Percentiles rank a stretch among this genome's conserved stretches.
Evolutionary conservation across 2,113 vertebrate species (phyloP).

Genomic region (Brevimyrus niger): DNA sequence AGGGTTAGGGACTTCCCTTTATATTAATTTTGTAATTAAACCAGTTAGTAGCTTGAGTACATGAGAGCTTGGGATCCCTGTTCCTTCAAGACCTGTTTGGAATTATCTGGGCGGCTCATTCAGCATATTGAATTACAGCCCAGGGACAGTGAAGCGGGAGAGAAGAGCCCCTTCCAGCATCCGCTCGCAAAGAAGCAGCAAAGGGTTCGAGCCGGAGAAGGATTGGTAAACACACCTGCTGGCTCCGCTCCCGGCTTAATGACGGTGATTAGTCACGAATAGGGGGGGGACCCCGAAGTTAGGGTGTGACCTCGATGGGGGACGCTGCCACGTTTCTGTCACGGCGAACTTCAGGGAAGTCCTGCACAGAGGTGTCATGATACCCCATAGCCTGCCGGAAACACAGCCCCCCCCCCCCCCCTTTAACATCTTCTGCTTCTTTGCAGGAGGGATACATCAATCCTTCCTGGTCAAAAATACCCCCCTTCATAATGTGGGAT

Average conservation of each 20-base stretch:
- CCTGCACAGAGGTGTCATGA: not conserved
- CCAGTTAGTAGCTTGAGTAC: not conserved
- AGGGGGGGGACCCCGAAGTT: not conserved
- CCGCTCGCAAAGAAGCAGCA: not conserved
- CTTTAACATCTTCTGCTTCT: not conserved
- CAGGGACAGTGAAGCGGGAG: not conserved
- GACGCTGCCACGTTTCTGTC: not conserved
- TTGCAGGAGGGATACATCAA: not conserved
- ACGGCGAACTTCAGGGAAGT: not conserved
- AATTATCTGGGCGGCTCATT: not conserved
- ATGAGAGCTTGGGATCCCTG: not conserved
- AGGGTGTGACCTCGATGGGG: not conserved
- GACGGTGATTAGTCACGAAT: not conserved
- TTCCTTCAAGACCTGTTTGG: not conserved
- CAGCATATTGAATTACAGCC: not conserved
- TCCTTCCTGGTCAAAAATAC: not conserved
- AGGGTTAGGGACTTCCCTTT: not conserved
- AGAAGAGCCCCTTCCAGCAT: not conserved
- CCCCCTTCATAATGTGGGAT: not conserved
- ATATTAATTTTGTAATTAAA: constrained; percentile 10
- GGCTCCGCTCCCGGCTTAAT: not conserved
- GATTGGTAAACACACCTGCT: not conserved
- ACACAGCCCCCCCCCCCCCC: not conserved
- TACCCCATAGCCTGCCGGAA: not conserved
- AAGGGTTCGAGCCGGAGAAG: not conserved